Evolutionary conservation across 2,113 vertebrate species (phyloP), one percentile per base, ranked within the genome.

Genomic region (Eudorcas thomsonii): DNA sequence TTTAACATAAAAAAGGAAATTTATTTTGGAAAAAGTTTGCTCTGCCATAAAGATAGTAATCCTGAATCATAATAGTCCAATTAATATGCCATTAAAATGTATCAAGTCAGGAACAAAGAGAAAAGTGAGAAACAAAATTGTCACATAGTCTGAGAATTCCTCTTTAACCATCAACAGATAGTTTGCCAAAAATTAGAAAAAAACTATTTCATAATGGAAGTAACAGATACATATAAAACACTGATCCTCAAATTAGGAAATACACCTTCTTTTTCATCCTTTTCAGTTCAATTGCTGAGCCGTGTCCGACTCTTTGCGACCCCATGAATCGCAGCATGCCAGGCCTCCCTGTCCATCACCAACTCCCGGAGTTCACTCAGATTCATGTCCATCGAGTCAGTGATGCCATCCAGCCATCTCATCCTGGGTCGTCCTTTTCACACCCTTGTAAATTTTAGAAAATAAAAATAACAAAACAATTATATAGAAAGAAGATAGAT

Each of bases 1-100:
- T 87, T 16, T 48, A 60, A 21, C 36, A 15, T 26, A 39, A 26
- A 74, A 48, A 39, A 11, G 28, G 74, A 62, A 33, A 52, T 96
- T 71, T 36, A 62, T 67, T 96, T 96, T 96, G 26, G 7, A 82
- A 89, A 55, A 54, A 0, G 33, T 48, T 26, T 30, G 48, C 3
- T 45, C 9, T 8, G 33, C 15, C 7, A 30, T 50, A 7, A 67
- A 60, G 64, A 33, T 45, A 67, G 54, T 80, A 80, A 74, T 62
- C 26, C 30, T 3, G 62, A 74, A 77, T 17, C 16, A 12, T 59
- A 92, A 28, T 92, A 36, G 7, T 36, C 3, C 4, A 87, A 62
- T 83, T 48, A 86, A 86, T 36, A 21, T 54, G 74, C 14, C 25
- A 52, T 62, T 96, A 96, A 81, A 94, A 90, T 90, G 33, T 10